Conservation (phyloP, 2,113 vertebrate genomes). For the Tychaedon coryphoeus region DNA sequence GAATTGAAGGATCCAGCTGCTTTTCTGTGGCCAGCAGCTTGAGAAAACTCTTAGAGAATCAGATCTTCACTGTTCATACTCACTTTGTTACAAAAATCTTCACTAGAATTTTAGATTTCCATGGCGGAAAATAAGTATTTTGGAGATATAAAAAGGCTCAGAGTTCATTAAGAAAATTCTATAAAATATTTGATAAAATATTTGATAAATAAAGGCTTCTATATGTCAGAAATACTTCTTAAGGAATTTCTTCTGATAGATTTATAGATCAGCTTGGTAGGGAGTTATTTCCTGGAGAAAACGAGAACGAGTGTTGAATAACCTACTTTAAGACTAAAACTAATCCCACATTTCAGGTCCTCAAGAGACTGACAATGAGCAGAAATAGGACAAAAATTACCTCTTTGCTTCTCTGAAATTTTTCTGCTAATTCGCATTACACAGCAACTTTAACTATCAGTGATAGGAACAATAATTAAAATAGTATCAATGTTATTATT, state of each 20-base stretch:
- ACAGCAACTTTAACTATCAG: background rate
- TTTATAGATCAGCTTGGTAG: background rate
- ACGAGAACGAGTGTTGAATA: background rate
- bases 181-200: background rate
- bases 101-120: background rate
- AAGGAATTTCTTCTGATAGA: background rate
- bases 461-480: background rate
- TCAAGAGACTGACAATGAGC: accelerated
- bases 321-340: background rate
- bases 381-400: background rate
- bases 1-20: background rate
- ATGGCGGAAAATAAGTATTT: background rate
- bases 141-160: background rate
- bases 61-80: background rate
- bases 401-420: background rate
- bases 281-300: background rate
- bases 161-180: background rate
- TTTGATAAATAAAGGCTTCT: background rate
- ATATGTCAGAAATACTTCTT: background rate
- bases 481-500: background rate
- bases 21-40: background rate
- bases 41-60: background rate
- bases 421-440: background rate
- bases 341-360: background rate
- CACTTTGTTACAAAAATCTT: background rate